phyloP scores from a whole-genome alignment of 2,888 invertebrate species.

The Lagria hirta region DNA sequence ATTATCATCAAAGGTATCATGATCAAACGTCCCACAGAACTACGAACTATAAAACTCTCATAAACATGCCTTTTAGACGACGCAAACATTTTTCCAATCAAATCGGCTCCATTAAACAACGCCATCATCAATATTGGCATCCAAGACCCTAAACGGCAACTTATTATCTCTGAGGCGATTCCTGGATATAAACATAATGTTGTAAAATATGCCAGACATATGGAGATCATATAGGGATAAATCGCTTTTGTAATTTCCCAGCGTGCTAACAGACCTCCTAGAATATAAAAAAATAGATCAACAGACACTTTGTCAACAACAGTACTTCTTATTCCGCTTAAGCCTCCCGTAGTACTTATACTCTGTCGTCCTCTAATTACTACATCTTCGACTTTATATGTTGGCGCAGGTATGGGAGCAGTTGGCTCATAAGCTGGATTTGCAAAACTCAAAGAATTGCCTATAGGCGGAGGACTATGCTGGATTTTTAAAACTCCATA shows the following conservation, averaged over 20 bases:
- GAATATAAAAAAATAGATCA: constrained; percentile 26
- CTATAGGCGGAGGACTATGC: constrained; percentile 62
- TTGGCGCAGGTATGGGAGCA: constrained; percentile 63
- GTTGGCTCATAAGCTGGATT: constrained; percentile 84
- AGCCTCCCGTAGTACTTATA: constrained; percentile 53
- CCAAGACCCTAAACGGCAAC: constrained; percentile 82
- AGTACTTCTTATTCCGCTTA: constrained; percentile 59
- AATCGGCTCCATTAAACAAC: constrained; percentile 82
- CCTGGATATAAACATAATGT: constrained; percentile 89
- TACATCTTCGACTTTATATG: constrained; percentile 76
- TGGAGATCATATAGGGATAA: constrained; percentile 89
- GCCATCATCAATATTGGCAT: constrained; percentile 92
- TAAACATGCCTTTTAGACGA: constrained; percentile 84
- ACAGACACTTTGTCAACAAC: not conserved
- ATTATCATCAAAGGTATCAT: constrained; percentile 80
- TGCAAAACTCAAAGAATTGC: constrained; percentile 72
- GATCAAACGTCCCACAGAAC: constrained; percentile 71
- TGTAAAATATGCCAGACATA: constrained; percentile 85
- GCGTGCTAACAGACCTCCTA: constrained; percentile 71
- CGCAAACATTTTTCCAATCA: constrained; percentile 79
- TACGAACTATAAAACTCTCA: constrained; percentile 72
- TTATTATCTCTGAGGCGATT: constrained; percentile 84
- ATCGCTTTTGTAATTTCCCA: constrained; percentile 82
- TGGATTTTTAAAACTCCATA: constrained; percentile 79
- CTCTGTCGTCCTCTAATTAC: constrained; percentile 65